Base-by-base conservation (phyloP, 2,113 vertebrate genomes). In the Meles meles region DNA sequence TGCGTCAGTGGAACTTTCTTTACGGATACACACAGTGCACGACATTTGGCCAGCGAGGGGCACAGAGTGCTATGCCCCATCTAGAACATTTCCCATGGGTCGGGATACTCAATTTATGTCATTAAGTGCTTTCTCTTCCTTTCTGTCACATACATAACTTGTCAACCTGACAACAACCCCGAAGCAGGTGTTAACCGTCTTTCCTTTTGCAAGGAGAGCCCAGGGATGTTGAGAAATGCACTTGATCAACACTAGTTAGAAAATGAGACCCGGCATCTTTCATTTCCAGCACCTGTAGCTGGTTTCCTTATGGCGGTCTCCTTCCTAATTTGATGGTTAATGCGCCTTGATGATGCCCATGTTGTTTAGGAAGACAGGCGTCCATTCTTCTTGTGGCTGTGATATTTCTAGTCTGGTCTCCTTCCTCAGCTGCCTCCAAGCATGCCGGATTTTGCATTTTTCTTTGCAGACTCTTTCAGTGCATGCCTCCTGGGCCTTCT, bases 261-360 rank as follows among this genome's bases (percentile, higher is more conserved):
- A 82, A 57, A 31, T 2, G 29, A 76, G 34, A 17, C 17, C 21
- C 0, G 2, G 0, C 2, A 13, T 31, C 11, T 52, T 59, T 10
- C 4, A 55, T 29, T 29, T 15, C 42, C 6, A 0, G 0, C 4
- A 12, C 11, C 5, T 1, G 2, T 11, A 12, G 5, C 15, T 18
- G 39, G 20, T 49, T 47, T 29, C 57, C 14, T 39, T 1, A 27
- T 1, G 3, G 25, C 1, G 0, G 1, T 77, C 37, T 89, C 27
- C 71, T 93, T 52, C 12, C 42, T 42, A 17, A n/a, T 17, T 14
- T 8, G 37, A 21, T 6, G 14, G 18, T 29, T 7, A 8, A 44
- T 0, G 6, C 9, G 29, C 77, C 42, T 49, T 25, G 8, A 4
- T 15, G n/a, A 7, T 1, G 11, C 21, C 2, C 7, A 12, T 0